phyloP scores from a whole-genome alignment of 1,140 invertebrate species.

The Asbolus verrucosus region DNA sequence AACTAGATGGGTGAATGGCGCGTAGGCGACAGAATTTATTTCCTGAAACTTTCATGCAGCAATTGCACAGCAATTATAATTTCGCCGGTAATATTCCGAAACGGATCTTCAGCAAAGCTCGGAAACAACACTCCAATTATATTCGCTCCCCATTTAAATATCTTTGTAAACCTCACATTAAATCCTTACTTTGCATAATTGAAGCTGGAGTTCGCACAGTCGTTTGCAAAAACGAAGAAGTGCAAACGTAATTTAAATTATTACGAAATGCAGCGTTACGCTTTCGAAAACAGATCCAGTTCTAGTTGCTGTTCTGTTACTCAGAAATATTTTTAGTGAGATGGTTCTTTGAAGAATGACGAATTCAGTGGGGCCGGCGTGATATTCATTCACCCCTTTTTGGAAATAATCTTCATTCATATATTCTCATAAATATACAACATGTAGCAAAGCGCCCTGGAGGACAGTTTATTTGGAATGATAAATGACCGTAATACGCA shows the following conservation, averaged over 20 bases:
- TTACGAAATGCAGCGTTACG: constrained; percentile 12
- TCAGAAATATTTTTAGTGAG: too few relatives aligned
- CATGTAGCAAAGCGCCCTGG: constrained; percentile 36
- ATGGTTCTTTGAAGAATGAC: too few relatives aligned
- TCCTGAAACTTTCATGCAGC: not conserved
- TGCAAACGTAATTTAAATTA: constrained; percentile 16
- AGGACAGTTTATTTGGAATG: constrained; percentile 37
- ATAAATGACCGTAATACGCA: constrained; percentile 24
- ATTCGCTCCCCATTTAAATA: constrained; percentile 37
- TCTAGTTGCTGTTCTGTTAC: too few relatives aligned
- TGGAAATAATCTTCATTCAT: constrained; percentile 29
- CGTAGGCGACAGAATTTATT: constrained; percentile 5
- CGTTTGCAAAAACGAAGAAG: constrained; percentile 7
- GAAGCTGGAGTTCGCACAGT: constrained; percentile 18
- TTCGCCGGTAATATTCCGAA: constrained; percentile 22
- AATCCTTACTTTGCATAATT: constrained; percentile 36
- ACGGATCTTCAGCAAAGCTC: constrained; percentile 28
- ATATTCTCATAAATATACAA: constrained; percentile 38
- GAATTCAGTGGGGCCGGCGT: too few relatives aligned
- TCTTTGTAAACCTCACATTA: constrained; percentile 37
- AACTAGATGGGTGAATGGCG: too few relatives aligned
- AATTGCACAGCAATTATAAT: constrained; percentile 38
- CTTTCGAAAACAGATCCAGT: too few relatives aligned
- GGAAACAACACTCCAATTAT: constrained; percentile 39
- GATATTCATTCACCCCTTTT: constrained; percentile 8